A percentile compares a stretch with the other conserved stretches of the same genome.
Evolutionary conservation across 2,797 vertebrate genomes (phyloP).

Genomic region (Esox masquinongy): DNA sequence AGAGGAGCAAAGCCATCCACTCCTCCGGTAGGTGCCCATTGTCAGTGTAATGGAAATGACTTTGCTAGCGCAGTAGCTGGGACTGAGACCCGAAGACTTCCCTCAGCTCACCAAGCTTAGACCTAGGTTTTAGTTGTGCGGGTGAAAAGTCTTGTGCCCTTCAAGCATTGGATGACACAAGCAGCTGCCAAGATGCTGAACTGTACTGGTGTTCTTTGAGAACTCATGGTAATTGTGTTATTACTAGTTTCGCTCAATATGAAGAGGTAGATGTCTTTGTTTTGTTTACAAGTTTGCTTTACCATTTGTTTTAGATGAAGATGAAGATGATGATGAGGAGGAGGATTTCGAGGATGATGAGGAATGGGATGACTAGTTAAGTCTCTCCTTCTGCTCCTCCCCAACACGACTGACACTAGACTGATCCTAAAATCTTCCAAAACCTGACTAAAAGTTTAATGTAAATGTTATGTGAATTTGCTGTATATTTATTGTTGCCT

Average conservation of each 20-base stretch:
- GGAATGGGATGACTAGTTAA: slow-evolving; percentile 91
- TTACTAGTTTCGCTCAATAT: not conserved
- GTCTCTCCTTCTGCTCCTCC: slow-evolving; percentile 6
- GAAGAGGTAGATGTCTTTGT: not conserved
- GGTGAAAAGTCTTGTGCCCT: not conserved
- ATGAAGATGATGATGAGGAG: slow-evolving; percentile 89
- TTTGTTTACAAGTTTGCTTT: not conserved
- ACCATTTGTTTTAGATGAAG: slow-evolving; percentile 81
- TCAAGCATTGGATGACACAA: not conserved
- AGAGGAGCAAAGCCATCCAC: slow-evolving; percentile 99
- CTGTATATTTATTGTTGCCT: slow-evolving; percentile 98
- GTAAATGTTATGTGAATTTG: slow-evolving; percentile 92
- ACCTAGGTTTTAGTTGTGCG: not conserved
- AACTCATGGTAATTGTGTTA: not conserved
- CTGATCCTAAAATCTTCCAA: slow-evolving; percentile 73
- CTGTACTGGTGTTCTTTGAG: not conserved
- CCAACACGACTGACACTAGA: slow-evolving; percentile 59
- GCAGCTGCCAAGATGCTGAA: not conserved
- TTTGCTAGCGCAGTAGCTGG: not conserved
- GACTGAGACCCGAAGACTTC: not conserved
- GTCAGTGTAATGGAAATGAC: not conserved
- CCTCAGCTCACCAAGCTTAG: not conserved
- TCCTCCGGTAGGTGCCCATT: slow-evolving; percentile 85
- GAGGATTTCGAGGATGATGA: slow-evolving; percentile 99
- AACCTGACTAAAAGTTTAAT: slow-evolving; percentile 87